A percentile compares a stretch with the other conserved stretches of the same genome.
Evolutionary conservation across 2,888 invertebrate species (phyloP).

Genomic region (Thysanoteuthis rhombus): DNA sequence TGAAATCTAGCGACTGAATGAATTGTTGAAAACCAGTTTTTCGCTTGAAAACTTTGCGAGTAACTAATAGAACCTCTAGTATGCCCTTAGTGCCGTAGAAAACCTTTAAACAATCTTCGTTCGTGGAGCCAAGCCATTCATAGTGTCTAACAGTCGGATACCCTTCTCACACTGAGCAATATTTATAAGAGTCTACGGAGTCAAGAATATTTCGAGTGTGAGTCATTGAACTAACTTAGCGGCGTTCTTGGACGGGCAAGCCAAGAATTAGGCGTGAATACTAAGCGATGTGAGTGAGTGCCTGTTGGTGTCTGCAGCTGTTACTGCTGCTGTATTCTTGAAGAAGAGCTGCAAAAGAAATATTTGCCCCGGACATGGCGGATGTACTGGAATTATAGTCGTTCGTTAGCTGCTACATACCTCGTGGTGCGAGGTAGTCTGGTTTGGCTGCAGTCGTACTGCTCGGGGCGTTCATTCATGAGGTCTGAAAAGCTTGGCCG

Average conservation of each 20-base stretch:
- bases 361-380: neutral
- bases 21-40: no score
- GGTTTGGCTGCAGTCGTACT: neutral
- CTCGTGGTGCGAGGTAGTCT: neutral
- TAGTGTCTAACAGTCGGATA: neutral
- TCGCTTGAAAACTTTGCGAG: no score
- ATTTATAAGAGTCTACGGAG: neutral
- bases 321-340: neutral
- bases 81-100: no score
- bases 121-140: no score
- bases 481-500: no score
- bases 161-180: neutral
- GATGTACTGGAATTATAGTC: neutral
- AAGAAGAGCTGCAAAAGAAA: neutral
- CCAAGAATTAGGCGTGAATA: neutral
- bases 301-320: neutral
- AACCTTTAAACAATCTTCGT: no score
- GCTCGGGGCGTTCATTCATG: neutral
- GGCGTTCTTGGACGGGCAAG: neutral
- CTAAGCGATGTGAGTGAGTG: neutral
- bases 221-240: neutral
- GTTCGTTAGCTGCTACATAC: neutral
- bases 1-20: no score
- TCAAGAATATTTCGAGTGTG: neutral
- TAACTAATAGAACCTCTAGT: no score